phyloP scores from a whole-genome alignment of 2,888 invertebrate genomes.

The Pterostichus niger region DNA sequence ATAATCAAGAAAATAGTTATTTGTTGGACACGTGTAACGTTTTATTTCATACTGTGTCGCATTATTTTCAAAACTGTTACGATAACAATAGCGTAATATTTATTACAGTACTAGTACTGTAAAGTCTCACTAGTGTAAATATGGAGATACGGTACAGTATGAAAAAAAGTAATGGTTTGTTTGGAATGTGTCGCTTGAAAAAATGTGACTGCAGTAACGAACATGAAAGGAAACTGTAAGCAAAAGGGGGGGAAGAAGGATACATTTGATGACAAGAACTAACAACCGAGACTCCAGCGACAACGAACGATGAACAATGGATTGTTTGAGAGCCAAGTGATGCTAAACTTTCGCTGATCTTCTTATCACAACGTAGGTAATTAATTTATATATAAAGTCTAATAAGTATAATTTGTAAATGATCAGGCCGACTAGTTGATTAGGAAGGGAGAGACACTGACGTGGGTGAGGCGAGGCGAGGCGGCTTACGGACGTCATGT shows the following conservation, averaged over 20 bases:
- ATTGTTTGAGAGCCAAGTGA: neutral
- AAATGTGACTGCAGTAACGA: too few species aligned
- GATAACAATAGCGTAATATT: too few species aligned
- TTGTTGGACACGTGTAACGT: too few species aligned
- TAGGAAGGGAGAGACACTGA: slow-evolving; percentile 42
- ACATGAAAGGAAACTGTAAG: too few species aligned
- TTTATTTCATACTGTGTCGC: too few species aligned
- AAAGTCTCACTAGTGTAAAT: too few species aligned
- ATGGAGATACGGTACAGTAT: too few species aligned
- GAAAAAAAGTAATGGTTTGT: too few species aligned
- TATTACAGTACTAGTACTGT: too few species aligned
- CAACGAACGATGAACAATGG: slow-evolving; percentile 8
- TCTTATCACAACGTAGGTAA: slow-evolving; percentile 43
- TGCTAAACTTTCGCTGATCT: neutral
- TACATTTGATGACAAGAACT: neutral
- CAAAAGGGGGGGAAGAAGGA: neutral
- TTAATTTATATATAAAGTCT: slow-evolving; percentile 10
- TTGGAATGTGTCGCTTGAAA: too few species aligned
- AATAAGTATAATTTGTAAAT: slow-evolving; percentile 62
- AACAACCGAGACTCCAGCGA: neutral
- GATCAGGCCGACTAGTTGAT: slow-evolving; percentile 57
- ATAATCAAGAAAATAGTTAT: too few species aligned
- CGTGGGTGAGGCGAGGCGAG: neutral
- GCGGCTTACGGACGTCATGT: slow-evolving; percentile 74
- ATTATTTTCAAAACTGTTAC: too few species aligned